These are phyloP conservation scores for Eristalis pertinax DNA, from an alignment of 2,888 invertebrate genomes.

Conservation along the genomic window DNA sequence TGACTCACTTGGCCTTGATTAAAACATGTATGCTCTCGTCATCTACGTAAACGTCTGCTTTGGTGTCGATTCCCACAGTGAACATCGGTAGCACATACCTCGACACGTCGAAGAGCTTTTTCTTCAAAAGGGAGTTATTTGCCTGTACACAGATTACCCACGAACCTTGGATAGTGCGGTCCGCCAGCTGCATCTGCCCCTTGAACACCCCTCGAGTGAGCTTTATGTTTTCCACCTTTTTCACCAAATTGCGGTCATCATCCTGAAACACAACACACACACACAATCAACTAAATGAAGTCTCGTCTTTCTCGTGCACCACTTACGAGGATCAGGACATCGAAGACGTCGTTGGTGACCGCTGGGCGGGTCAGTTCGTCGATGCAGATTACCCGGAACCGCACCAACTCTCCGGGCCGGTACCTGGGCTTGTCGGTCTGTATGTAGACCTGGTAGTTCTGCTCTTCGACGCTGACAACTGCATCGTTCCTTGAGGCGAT, in stretches of 20 bases:
- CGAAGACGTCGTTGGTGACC: conserved; percentile 80
- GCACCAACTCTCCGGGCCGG: conserved; percentile 91
- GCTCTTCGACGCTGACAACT: not conserved
- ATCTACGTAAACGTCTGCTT: conserved; percentile 90
- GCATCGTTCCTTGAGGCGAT: not conserved
- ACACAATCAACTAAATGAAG: not conserved
- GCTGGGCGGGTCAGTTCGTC: conserved; percentile 88
- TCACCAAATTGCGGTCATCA: conserved; percentile 89
- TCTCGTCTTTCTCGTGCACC: no score
- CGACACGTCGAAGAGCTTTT: conserved; percentile 85
- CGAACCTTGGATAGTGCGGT: conserved; percentile 89
- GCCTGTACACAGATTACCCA: conserved; percentile 85
- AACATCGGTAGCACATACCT: conserved; percentile 97
- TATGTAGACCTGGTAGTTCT: conserved; percentile 88
- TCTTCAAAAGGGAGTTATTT: conserved; percentile 72
- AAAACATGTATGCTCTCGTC: conserved; percentile 90
- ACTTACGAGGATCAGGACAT: conserved; percentile 85
- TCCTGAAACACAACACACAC: conserved; percentile 82
- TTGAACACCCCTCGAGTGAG: conserved; percentile 83
- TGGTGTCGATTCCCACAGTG: conserved; percentile 91
- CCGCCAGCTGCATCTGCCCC: conserved; percentile 89
- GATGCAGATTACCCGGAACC: conserved; percentile 84
- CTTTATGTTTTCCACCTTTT: conserved; percentile 87
- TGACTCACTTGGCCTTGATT: conserved; percentile 82
- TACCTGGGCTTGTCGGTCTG: conserved; percentile 96